These are phyloP conservation scores for Drosophila flavopinicola DNA, from an alignment of 2,888 invertebrate species.

Conservation along the genomic window DNA sequence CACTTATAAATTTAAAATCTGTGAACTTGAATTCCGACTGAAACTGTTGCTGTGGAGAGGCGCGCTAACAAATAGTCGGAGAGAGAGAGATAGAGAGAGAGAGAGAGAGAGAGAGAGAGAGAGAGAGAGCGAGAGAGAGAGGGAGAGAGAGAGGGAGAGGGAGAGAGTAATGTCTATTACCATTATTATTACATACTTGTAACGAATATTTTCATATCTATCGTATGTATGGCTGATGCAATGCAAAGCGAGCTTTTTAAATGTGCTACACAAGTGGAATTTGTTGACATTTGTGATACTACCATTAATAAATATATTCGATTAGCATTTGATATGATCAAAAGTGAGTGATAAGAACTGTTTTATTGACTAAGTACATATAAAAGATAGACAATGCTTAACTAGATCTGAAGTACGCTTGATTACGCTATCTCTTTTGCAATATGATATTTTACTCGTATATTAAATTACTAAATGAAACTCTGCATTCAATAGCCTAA, in stretches of 20 bases:
- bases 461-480: too few species aligned
- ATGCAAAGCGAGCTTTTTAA: constrained; percentile 11
- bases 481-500: too few species aligned
- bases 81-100: not conserved
- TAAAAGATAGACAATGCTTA: not conserved
- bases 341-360: not conserved
- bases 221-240: constrained; percentile 28
- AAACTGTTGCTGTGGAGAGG: not conserved
- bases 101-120: not conserved
- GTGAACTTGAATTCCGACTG: too few species aligned
- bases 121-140: not conserved
- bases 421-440: too few species aligned
- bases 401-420: not conserved
- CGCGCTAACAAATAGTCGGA: not conserved
- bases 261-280: not conserved
- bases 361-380: not conserved
- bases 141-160: not conserved
- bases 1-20: too few species aligned
- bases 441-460: too few species aligned
- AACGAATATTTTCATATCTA: not conserved
- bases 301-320: not conserved
- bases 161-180: not conserved
- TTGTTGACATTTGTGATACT: not conserved
- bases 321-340: not conserved
- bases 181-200: not conserved